Evolutionary conservation across 2,113 vertebrate species (phyloP), one percentile per base, ranked within the genome.

Genomic region (Lipophrys pholis): DNA sequence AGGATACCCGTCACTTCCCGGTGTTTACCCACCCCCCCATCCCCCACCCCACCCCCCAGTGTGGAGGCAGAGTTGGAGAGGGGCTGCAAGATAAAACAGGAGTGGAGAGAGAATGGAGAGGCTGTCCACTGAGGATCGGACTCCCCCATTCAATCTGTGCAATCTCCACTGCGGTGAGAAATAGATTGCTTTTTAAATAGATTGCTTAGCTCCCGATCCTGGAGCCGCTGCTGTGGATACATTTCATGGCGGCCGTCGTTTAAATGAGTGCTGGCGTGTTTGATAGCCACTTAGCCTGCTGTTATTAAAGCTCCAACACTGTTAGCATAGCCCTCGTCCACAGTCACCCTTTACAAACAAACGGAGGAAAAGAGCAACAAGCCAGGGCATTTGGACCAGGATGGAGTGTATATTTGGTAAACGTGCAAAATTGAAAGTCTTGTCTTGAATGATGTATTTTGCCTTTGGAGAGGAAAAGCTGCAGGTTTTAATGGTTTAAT

Each of bases 141-240:
- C 88, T 91, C 83, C 87, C 86, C 80, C 89, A 84, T 92, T 92
- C 92, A 91, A 90, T 92, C 90, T 89, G 87, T 76, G 74, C 83
- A 90, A 89, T 88, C 89, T 92, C 80, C 82, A 88, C 81, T 60
- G 86, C 79, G 62, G 74, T 63, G 72, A 89, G 77, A 87, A 92
- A 91, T 91, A 91, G 91, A 93, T 93, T 91, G 91, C 80, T 90
- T 92, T 92, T 94, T 91, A 92, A 93, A 93, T 90, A 92, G 90
- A 93, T 90, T 91, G 87, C 90, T 89, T 87, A 89, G 90, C 76
- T 89, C 78, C 83, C 79, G 78, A 76, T 91, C 90, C 87, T 65
- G 69, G 76, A 90, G 79, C 81, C 85, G 79, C 65, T 86, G 89
- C 88, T 90, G 82, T 91, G 91, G 87, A 89, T 84, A 88, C 86